phyloP scores from a whole-genome alignment of 2,113 vertebrate genomes.

The Charina bottae region DNA sequence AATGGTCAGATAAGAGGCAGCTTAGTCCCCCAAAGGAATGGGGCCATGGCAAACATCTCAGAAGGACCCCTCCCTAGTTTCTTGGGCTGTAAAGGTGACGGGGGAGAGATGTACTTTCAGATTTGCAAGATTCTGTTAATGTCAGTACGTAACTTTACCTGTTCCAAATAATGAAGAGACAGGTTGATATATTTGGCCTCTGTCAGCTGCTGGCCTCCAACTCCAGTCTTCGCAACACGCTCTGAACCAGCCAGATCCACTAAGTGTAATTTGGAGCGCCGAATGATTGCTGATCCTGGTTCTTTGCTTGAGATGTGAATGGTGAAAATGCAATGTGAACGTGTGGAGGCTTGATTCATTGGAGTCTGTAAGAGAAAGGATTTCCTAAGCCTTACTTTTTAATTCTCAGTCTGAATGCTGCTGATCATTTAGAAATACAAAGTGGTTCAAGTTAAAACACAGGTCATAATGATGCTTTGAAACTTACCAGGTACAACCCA shows the following conservation, averaged over 20 bases:
- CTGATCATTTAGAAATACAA: background rate
- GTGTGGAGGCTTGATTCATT: slow-evolving; percentile 95
- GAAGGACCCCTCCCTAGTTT: no score
- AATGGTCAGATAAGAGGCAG: no score
- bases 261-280: slow-evolving; percentile 90
- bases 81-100: no score
- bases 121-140: no score
- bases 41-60: no score
- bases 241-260: slow-evolving; percentile 97
- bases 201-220: slow-evolving; percentile 88
- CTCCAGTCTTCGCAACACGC: slow-evolving; percentile 88
- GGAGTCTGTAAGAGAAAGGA: slow-evolving; percentile 82
- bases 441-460: background rate
- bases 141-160: slow-evolving; percentile 75
- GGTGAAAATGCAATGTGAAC: slow-evolving; percentile 98
- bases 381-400: background rate
- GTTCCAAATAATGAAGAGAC: slow-evolving; percentile 93
- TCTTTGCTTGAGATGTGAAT: slow-evolving; percentile 90
- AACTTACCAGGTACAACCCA: background rate
- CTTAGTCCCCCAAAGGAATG: no score
- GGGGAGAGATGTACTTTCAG: no score
- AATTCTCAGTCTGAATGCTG: background rate
- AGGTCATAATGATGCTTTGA: background rate
- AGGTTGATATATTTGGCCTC: slow-evolving; percentile 98
- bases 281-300: slow-evolving; percentile 84